Conservation (phyloP, 2,888 invertebrate species). For the Rhagonycha fulva region DNA sequence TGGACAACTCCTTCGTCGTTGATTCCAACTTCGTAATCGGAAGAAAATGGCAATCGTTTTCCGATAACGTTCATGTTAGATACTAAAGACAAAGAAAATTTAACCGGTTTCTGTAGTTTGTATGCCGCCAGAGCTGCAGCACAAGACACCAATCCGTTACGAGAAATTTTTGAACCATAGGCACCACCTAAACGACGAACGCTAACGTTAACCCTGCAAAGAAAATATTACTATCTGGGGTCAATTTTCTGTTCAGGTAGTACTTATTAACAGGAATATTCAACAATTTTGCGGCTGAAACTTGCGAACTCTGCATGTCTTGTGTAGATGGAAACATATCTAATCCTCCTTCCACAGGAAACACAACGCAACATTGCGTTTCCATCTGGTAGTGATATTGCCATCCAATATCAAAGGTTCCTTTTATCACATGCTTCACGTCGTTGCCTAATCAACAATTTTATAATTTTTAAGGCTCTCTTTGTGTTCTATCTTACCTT, state of each 20-base stretch:
- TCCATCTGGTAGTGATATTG: conserved; percentile 85
- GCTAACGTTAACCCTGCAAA: conserved; percentile 66
- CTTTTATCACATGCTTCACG: conserved; percentile 55
- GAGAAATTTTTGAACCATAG: conserved; percentile 77
- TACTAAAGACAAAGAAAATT: conserved; percentile 70
- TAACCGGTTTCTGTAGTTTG: conserved; percentile 66
- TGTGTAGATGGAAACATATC: conserved; percentile 68
- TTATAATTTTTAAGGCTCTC: conserved; percentile 7
- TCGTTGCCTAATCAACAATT: conserved; percentile 33
- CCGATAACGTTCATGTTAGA: conserved; percentile 73
- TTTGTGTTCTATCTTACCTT: conserved; percentile 51
- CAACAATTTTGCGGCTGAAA: conserved; percentile 59
- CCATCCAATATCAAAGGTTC: conserved; percentile 60
- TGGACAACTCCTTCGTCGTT: conserved; percentile 68
- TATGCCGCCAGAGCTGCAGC: conserved; percentile 73
- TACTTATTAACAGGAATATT: conserved; percentile 65
- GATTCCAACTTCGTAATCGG: conserved; percentile 70
- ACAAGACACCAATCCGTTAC: conserved; percentile 62
- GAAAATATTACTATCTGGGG: neutral
- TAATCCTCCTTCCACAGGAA: conserved; percentile 70
- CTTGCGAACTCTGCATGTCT: conserved; percentile 65
- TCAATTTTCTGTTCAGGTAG: neutral
- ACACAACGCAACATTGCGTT: conserved; percentile 66
- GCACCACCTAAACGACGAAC: conserved; percentile 80
- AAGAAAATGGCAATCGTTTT: conserved; percentile 64